Percentiles rank a stretch among this genome's conserved stretches.
phyloP scores from a whole-genome alignment of 2,888 invertebrate genomes.

The Aquatica leii region DNA sequence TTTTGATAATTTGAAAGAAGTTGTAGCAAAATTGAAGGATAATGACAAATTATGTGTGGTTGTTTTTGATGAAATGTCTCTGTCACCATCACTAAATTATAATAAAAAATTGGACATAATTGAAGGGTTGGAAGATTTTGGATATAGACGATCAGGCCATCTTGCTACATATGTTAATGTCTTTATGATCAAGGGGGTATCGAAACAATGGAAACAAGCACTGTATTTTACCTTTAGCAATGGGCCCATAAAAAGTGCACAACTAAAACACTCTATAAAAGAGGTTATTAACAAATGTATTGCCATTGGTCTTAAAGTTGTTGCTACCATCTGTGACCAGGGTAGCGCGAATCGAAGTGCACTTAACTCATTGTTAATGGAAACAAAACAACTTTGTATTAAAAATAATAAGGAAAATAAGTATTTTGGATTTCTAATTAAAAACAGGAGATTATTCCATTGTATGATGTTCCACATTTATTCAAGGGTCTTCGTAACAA shows the following conservation, averaged over 20 bases:
- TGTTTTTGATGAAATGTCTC: too few species aligned
- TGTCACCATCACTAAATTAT: too few species aligned
- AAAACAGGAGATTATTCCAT: conserved; percentile 21
- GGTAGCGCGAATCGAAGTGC: neutral
- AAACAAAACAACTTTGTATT: too few species aligned
- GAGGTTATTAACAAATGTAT: neutral
- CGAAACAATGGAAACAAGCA: neutral
- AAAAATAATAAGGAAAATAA: too few species aligned
- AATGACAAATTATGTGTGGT: too few species aligned
- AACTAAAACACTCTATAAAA: neutral
- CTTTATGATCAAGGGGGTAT: neutral
- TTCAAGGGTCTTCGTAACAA: too few species aligned
- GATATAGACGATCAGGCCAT: neutral
- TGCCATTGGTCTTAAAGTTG: neutral
- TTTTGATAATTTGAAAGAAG: too few species aligned
- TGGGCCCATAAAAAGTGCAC: neutral
- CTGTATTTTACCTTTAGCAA: neutral
- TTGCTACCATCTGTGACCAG: too few species aligned
- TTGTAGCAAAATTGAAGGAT: too few species aligned
- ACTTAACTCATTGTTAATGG: too few species aligned
- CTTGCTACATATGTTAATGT: conserved; percentile 25
- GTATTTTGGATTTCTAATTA: neutral
- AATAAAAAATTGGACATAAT: too few species aligned
- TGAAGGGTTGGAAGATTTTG: conserved; percentile 22
- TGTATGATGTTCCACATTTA: too few species aligned